Conservation (phyloP, 2,888 invertebrate species). For the Amorpha juglandis region DNA sequence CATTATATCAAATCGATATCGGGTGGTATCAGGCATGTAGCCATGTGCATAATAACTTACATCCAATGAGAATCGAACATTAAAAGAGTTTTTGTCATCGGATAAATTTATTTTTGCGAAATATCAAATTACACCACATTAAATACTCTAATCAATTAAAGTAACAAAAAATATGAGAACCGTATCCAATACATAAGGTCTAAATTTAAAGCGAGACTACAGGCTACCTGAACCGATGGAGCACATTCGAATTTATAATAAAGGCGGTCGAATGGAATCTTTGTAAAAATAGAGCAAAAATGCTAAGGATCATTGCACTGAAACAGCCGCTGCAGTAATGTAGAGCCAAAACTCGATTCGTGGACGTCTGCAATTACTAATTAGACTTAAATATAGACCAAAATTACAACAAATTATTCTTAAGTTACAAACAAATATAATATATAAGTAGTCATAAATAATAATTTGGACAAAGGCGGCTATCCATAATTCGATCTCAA, state of each 20-base stretch:
- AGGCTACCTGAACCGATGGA: slow-evolving; percentile 77
- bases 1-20: slow-evolving; percentile 59
- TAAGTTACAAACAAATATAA: background rate
- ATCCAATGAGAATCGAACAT: slow-evolving; percentile 50
- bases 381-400: background rate
- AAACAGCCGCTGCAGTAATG: slow-evolving; percentile 58
- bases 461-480: slow-evolving; percentile 24
- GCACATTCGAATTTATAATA: slow-evolving; percentile 77
- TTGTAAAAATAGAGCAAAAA: slow-evolving; percentile 59
- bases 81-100: slow-evolving; percentile 65
- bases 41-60: slow-evolving; percentile 41
- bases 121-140: slow-evolving; percentile 78
- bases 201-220: slow-evolving; percentile 68
- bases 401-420: background rate
- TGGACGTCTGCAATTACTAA: background rate
- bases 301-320: slow-evolving; percentile 76
- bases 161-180: slow-evolving; percentile 74
- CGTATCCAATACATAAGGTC: slow-evolving; percentile 81
- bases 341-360: background rate
- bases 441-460: slow-evolving; percentile 30
- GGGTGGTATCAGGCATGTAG: slow-evolving; percentile 36
- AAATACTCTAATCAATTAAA: slow-evolving; percentile 68
- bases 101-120: slow-evolving; percentile 69
- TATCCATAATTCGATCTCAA: slow-evolving; percentile 37
- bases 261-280: slow-evolving; percentile 67